Evolutionary conservation across 2,888 invertebrate species (phyloP), one percentile per base, ranked within the genome.

Genomic region (Philopedon plagiatum): DNA sequence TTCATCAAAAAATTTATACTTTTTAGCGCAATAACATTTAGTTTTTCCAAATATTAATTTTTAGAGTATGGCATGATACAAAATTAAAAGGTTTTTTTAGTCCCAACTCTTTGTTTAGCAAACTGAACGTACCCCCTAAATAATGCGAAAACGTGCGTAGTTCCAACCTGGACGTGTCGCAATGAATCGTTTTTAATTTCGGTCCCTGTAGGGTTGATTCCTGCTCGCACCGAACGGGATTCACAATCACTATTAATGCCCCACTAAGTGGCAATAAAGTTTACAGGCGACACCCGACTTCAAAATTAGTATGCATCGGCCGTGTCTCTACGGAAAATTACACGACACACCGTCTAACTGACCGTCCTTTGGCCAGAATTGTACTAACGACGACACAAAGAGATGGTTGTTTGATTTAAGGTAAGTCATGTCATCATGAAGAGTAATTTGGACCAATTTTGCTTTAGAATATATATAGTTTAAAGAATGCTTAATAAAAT

Each of bases 261-360:
- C 79, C 79, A 79, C 83, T 84, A 84, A 85, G 84, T 84, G 83
- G 80, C 81, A 83, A 83, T 84, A 83, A 84, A 84, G 79, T 82
- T 81, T 81, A 80, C 78, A 78, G 78, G 76, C 78, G 76, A 78
- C 78, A 76, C 76, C 76, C 76, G 46, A 49, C 54, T 72, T 54
- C 56, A 71, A 75, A 74, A 83, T 84, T 84, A 83, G 82, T 83
- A 84, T 84, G 84, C 84, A 84, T 83, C 81, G 79, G 77, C 75
- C 79, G 80, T 80, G 76, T 61, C 66, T 78, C 76, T 75, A 77
- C 74, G 18, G 75, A 71, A 72, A 72, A 74, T 74, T 73, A 77
- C 75, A 73, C 78, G 71, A 71, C 64, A 61, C 64, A 41, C 67
- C 37, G 46, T 29, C 67, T 60, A 75, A 75, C 80, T 79, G 81